A percentile compares a stretch with the other conserved stretches of the same genome.
phyloP scores from a whole-genome alignment of 2,113 vertebrate genomes.

The Craseonycteris thonglongyai region DNA sequence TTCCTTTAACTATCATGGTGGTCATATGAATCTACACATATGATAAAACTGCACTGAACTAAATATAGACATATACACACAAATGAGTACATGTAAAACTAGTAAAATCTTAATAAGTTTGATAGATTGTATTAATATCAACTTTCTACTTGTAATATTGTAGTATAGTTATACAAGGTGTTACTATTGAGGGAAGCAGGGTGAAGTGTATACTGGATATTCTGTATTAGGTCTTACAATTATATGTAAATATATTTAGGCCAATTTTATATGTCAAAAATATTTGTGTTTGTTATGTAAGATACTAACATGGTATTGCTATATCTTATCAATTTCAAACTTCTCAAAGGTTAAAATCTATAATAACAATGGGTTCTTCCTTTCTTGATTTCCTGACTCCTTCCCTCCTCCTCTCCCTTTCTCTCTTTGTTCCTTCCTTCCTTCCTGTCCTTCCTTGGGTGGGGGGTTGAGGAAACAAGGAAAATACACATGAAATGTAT shows the following conservation, averaged over 20 bases:
- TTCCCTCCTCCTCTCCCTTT: accelerated
- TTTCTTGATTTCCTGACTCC: background rate
- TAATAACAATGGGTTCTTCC: background rate
- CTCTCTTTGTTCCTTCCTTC: background rate
- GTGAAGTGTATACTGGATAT: background rate
- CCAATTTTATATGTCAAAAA: background rate
- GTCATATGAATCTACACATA: background rate
- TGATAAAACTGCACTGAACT: background rate
- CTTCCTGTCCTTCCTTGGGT: background rate
- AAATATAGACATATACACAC: background rate
- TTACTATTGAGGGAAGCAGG: background rate
- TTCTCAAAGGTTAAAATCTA: background rate
- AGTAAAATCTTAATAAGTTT: background rate
- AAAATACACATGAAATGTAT: background rate
- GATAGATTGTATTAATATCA: background rate
- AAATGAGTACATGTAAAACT: background rate
- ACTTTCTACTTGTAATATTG: background rate
- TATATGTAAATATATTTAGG: background rate
- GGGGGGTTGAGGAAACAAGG: background rate
- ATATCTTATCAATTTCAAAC: background rate
- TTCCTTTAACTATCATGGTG: background rate
- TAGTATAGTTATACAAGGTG: background rate
- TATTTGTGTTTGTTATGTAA: background rate
- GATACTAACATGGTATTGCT: background rate
- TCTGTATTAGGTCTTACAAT: background rate